Evolutionary conservation across 35 echinoderm and acorn worm genomes (phyloP), one percentile per base, ranked within the genome.

Genomic region (Chiridota heheva): DNA sequence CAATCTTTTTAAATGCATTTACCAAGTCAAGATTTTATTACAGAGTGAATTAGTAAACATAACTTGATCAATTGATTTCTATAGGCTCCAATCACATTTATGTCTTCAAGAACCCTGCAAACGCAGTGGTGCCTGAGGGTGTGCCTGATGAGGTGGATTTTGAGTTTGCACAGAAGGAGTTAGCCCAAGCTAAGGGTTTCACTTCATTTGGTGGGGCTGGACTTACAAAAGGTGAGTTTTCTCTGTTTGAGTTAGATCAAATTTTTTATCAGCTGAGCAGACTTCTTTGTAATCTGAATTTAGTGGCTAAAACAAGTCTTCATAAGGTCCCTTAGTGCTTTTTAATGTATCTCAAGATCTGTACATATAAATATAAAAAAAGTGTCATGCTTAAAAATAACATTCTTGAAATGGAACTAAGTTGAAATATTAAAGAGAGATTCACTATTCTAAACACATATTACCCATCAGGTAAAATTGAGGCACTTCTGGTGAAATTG

Each of bases 91-190:
- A 88, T 58, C 88, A 97, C 38, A 86, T 97, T 38, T 97, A 91
- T 65, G 85, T 97, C 48, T 97, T 90, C 76, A 80, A 91, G 56
- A 87, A 97, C 48, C 93, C 93, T 5, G 4, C 48, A 2, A 97
- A 97, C n/a, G 78, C 93, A 22, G 41, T 81, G 33, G 60, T 77
- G 4, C 56, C 78, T 7, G 93, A 97, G 32, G 93, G 93, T 7
- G 73, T 84, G 2, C 93, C 93, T 25, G 47, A 63, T 2, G 72
- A 59, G 1, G 57, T 97, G 1, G 93, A 97, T 46, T 97, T 88
- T 88, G 93, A 97, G 2, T 97, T 97, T 84, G 93, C 88, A 22
- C 93, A 97, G 73, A 97, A 91, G 60, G 93, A 97, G 58, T 51
- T 97, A 20, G 93, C 93, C 15, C 80, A 87, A 37, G 93, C 93